A percentile compares a stretch with the other conserved stretches of the same genome.
phyloP scores from a whole-genome alignment of 2,113 vertebrate species.

The Illadopsis cleaveri region DNA sequence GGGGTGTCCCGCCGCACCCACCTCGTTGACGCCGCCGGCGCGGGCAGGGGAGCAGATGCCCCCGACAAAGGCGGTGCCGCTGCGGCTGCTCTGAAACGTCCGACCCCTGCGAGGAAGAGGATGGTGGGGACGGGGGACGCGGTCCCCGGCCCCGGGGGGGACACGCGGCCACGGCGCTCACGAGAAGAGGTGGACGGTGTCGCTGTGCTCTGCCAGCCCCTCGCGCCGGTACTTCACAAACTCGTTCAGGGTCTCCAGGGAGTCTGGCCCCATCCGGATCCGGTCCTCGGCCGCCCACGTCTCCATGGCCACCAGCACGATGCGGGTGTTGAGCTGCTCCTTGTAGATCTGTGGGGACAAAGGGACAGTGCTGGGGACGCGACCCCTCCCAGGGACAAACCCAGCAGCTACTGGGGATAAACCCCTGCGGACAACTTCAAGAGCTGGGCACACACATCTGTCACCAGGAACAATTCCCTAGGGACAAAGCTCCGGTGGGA shows the following conservation, averaged over 20 bases:
- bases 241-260: slow-evolving; percentile 84
- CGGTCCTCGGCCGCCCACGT: slow-evolving; percentile 89
- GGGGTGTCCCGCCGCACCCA: slow-evolving; percentile 3
- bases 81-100: slow-evolving; percentile 91
- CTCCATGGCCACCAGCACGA: slow-evolving; percentile 97
- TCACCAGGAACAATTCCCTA: background rate
- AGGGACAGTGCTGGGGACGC: background rate
- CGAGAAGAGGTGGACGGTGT: slow-evolving; percentile 92
- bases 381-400: too few species aligned
- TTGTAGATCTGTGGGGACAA: slow-evolving; percentile 84
- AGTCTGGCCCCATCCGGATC: slow-evolving; percentile 84
- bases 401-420: background rate
- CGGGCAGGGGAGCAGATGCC: slow-evolving; percentile 85
- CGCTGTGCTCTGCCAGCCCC: slow-evolving; percentile 82
- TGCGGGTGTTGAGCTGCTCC: slow-evolving; percentile 93
- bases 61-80: slow-evolving; percentile 88
- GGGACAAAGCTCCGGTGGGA: background rate
- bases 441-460: background rate
- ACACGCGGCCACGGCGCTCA: slow-evolving; percentile 6
- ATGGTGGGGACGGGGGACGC: background rate
- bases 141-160: background rate
- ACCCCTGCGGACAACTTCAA: background rate
- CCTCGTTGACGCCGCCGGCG: slow-evolving; percentile 90
- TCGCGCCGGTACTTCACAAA: slow-evolving; percentile 91
- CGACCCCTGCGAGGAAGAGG: slow-evolving; percentile 78